Conservation (phyloP, 2,797 vertebrate species). For the Sebastolobus altivelis region DNA sequence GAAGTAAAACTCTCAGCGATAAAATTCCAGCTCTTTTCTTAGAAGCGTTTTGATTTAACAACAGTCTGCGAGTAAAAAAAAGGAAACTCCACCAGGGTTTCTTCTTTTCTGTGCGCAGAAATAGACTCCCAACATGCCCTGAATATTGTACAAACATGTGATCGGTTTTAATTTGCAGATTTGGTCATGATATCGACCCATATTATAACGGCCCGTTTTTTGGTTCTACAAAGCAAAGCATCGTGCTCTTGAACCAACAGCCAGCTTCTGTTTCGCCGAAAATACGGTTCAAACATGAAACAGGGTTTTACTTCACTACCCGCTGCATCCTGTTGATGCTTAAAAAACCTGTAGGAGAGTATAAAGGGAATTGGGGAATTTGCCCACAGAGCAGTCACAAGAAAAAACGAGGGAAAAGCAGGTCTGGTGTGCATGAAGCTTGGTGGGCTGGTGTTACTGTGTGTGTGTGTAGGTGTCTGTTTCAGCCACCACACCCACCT, state of each 20-base stretch:
- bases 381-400: conserved; percentile 9
- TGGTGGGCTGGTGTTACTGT: conserved; percentile 41
- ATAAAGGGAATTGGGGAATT: conserved; percentile 47
- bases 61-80: conserved; percentile 15
- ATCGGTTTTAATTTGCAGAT: conserved; percentile 25
- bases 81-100: conserved; percentile 28
- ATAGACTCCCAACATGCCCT: conserved; percentile 13
- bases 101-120: conserved; percentile 28
- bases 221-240: conserved; percentile 36
- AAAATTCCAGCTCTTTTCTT: conserved; percentile 7
- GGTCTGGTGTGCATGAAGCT: conserved; percentile 26
- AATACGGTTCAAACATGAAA: conserved; percentile 33
- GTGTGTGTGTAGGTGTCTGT: conserved; percentile 49
- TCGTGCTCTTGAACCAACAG: conserved; percentile 21
- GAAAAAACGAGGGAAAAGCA: conserved; percentile 33
- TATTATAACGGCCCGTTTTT: conserved; percentile 6
- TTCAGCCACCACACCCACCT: conserved; percentile 73
- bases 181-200: background rate
- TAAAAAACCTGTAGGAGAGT: conserved; percentile 10
- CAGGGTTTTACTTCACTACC: conserved; percentile 32
- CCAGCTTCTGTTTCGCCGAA: conserved; percentile 25
- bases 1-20: conserved; percentile 4
- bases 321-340: conserved; percentile 38
- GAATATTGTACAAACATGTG: conserved; percentile 25
- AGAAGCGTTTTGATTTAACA: conserved; percentile 15